These are phyloP conservation scores for Cyrtorhinus lividipennis DNA, from an alignment of 1,140 invertebrate species.

Conservation along the genomic window DNA sequence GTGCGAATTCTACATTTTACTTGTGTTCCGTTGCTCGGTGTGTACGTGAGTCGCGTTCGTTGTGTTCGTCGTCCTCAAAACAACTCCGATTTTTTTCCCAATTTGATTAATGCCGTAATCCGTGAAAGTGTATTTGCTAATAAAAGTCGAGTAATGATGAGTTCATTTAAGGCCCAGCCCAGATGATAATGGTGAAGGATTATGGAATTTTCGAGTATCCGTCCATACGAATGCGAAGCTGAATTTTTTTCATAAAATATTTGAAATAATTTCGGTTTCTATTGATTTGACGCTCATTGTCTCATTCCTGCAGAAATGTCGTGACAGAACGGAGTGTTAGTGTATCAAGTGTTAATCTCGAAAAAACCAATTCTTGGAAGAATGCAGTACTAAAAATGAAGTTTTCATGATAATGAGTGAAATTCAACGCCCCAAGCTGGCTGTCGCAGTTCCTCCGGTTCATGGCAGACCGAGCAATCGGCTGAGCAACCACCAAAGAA, in stretches of 20 bases:
- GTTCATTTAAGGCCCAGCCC: neutral
- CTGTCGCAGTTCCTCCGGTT: conserved; percentile 37
- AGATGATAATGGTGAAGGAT: neutral
- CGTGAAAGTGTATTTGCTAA: neutral
- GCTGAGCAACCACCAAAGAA: conserved; percentile 57
- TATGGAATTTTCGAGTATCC: too few relatives aligned
- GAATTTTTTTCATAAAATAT: too few relatives aligned
- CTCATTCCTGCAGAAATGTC: too few relatives aligned
- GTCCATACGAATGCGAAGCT: too few relatives aligned
- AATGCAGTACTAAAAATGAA: neutral
- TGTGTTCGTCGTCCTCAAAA: conserved; percentile 1
- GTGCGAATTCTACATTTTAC: neutral
- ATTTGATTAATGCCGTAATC: too few relatives aligned
- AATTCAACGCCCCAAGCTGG: conserved; percentile 22
- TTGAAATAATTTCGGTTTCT: too few relatives aligned
- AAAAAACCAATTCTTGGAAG: too few relatives aligned
- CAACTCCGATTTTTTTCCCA: too few relatives aligned
- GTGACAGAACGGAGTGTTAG: too few relatives aligned
- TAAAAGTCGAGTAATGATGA: neutral
- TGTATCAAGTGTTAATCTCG: too few relatives aligned
- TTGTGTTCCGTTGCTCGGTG: neutral
- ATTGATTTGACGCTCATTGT: too few relatives aligned
- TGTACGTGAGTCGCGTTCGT: neutral
- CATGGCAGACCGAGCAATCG: conserved; percentile 43
- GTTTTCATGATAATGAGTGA: conserved; percentile 25